Evolutionary conservation across 2,797 vertebrate species (phyloP), one percentile per base, ranked within the genome.

Genomic region (Mycteria americana): DNA sequence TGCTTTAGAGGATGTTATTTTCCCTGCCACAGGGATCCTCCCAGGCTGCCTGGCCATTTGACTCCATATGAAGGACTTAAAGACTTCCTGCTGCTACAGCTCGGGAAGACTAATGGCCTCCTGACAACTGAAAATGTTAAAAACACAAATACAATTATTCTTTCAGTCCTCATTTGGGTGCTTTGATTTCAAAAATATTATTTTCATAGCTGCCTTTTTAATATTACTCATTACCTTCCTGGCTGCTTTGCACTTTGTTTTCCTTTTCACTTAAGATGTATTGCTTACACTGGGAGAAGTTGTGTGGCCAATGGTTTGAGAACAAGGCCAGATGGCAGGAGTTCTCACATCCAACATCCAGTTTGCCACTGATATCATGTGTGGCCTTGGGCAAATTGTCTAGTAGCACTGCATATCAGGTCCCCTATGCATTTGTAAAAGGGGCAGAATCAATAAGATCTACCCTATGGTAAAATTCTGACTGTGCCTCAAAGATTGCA

Each of bases 191-290:
- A 95, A 87, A 93, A 86, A n/a, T 80, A 76, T 60, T 95, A 37
- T 93, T 97, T 96, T 92, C 62, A 75, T 96, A 78, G n/a, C 57
- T 95, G 68, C 51, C 78, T 94, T 95, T 84, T 87, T 59, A 89
- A 85, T 93, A 94, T 88, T 88, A 77, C 54, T 94, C 62, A 48
- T 82, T 88, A 85, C 35, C 67, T 93, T 91, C 69, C 81, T 91
- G 76, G 51, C 70, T 67, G 46, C 78, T 92, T 94, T 91, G 65
- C 60, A 35, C 35, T 12, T 50, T 85, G n/a, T 77, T 95, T 94
- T 87, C 27, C 39, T 91, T 89, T 95, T 84, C 54, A 80, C 37
- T 81, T 73, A 76, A 75, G 53, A 72, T 11, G 16, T 51, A 35
- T 68, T 78, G 48, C 67, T 94, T 88, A 79, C 3, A 24, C 18